Percentiles rank a stretch among this genome's conserved stretches.
phyloP scores from a whole-genome alignment of 2,113 vertebrate genomes.

The human (Homo sapiens) region DNA sequence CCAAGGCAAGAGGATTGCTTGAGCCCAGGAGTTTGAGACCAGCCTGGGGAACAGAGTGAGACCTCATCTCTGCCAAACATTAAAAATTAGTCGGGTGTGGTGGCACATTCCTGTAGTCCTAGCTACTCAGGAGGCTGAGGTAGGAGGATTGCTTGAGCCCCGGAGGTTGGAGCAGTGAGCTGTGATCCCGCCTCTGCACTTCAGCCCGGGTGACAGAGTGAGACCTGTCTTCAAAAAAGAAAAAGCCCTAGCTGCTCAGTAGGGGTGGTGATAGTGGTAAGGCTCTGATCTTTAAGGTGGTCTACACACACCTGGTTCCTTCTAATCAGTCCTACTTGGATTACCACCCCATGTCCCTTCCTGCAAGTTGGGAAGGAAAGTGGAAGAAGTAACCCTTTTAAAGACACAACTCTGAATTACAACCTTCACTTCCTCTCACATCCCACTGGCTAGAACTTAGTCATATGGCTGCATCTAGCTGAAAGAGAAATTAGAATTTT shows the following conservation, averaged over 20 bases:
- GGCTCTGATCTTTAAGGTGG: too few relatives aligned
- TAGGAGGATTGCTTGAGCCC: background rate
- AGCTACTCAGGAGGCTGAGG: background rate
- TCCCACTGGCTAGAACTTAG: background rate
- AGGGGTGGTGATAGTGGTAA: background rate
- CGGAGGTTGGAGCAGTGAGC: background rate
- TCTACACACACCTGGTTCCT: background rate
- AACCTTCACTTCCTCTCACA: background rate
- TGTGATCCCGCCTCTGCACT: background rate
- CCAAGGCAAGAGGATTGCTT: background rate
- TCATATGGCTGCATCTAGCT: background rate
- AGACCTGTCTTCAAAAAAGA: background rate
- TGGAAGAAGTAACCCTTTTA: background rate
- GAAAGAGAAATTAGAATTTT: background rate
- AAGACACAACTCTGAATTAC: background rate
- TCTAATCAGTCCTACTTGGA: background rate
- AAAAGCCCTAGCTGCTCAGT: background rate
- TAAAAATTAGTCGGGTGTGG: background rate
- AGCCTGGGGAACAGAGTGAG: background rate
- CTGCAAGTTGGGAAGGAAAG: background rate
- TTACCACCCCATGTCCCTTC: background rate
- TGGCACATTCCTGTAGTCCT: background rate
- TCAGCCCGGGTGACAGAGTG: background rate
- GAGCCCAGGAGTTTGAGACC: background rate
- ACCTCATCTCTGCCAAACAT: background rate